phyloP scores from a whole-genome alignment of 2,888 invertebrate species.

The Coleophora flavipennella region DNA sequence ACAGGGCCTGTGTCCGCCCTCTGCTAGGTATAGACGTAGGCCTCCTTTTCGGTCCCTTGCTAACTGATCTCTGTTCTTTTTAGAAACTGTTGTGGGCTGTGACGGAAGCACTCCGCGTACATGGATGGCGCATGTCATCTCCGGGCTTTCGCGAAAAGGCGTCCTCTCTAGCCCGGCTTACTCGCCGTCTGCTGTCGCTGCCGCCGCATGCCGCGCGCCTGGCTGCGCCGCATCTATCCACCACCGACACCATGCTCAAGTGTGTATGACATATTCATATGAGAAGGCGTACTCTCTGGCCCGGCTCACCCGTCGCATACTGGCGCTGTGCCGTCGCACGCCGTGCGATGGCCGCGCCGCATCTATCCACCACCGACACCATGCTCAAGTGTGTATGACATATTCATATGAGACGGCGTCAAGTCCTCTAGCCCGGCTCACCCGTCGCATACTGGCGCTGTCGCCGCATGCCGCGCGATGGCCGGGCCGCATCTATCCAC shows the following conservation, averaged over 20 bases:
- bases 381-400: too few relatives aligned
- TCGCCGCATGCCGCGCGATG: not conserved
- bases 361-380: not conserved
- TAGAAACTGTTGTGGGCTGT: slow-evolving; percentile 88
- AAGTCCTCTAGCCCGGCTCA: too few relatives aligned
- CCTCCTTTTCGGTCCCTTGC: too few relatives aligned
- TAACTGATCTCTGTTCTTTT: too few relatives aligned
- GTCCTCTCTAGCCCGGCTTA: slow-evolving; percentile 76
- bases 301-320: too few relatives aligned
- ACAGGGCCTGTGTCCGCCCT: too few relatives aligned
- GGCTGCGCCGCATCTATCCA: slow-evolving; percentile 68
- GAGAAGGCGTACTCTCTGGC: too few relatives aligned
- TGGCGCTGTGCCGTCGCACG: not conserved
- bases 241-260: slow-evolving; percentile 83
- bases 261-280: slow-evolving; percentile 24
- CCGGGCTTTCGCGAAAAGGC: slow-evolving; percentile 81
- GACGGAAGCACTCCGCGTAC: slow-evolving; percentile 80
- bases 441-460: not conserved
- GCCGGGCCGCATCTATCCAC: not conserved
- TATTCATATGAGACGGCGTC: too few relatives aligned
- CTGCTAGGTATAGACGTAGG: too few relatives aligned
- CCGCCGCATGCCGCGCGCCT: slow-evolving; percentile 50
- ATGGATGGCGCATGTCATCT: slow-evolving; percentile 79
- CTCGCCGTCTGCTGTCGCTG: slow-evolving; percentile 70
- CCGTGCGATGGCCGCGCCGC: not conserved